Base-by-base conservation (phyloP, 2,888 invertebrate species). In the Leptinotarsa juncta region DNA sequence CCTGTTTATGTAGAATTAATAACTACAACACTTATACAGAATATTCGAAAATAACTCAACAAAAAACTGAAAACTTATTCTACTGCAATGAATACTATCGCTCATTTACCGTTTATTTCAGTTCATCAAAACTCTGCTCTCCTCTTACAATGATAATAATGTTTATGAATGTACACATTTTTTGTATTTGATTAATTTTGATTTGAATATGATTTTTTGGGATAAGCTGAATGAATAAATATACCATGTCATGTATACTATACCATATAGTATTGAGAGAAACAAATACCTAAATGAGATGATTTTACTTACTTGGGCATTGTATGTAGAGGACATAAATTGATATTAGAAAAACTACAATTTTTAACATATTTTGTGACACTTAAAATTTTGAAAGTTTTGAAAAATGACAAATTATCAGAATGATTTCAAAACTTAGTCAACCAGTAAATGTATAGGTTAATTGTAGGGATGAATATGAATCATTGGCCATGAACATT, bases 351-450 rank as follows among this genome's bases (percentile, higher is more conserved):
- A 62, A 32, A 32, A 62, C 62, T 16, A 7, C 10, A 62, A 62
- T 62, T 62, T 62, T 62, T 10, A 62, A 62, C 62, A 62, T 62
- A n/a, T 62, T 62, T 26, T 15, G 15, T 62, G 62, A 62, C 62
- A 62, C 62, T 62, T 26, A 10, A 62, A 62, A 32, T 62, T 62
- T 62, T 42, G 62, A 62, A n/a, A 18, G 42, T 62, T 62, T 62
- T 26, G 7, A 42, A 15, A 26, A 62, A 32, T 62, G 62, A 62
- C 62, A 62, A 55, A 51, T 48, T 48, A n/a, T 2, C 51, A 51
- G n/a, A 14, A 15, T 7, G 42, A 42, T 51, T 51, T 32, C 7
- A 32, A n/a, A 5, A 4, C 51, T 4, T 7, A n/a, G 51, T 51
- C n/a, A 51, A 51, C 7, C n/a, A 16, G 15, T 0, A 16, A 51